These are phyloP conservation scores for Gallinago media DNA, from an alignment of 2,113 vertebrate species.

Conservation along the genomic window DNA sequence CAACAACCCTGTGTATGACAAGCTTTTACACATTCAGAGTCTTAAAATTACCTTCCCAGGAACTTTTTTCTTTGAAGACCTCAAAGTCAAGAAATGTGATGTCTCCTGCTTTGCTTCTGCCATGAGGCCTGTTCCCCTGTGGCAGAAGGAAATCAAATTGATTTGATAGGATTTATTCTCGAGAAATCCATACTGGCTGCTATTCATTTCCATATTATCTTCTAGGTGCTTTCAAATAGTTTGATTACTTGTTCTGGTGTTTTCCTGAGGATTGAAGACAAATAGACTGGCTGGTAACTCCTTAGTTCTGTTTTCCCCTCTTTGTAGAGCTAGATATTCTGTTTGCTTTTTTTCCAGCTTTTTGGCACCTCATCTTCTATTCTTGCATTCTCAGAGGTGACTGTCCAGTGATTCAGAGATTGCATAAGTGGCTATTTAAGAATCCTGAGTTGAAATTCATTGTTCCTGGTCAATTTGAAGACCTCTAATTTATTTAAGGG, in stretches of 20 bases:
- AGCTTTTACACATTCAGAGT: background rate
- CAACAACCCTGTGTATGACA: background rate
- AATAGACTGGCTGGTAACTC: background rate
- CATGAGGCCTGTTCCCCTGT: background rate
- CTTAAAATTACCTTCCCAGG: background rate
- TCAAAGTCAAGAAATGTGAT: background rate
- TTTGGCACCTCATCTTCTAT: background rate
- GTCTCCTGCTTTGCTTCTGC: constrained; percentile 5
- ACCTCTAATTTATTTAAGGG: background rate
- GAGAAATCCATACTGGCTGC: constrained; percentile 1
- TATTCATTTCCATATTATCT: constrained; percentile 30
- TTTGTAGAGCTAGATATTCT: background rate
- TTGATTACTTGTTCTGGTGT: constrained; percentile 6
- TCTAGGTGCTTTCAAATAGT: background rate
- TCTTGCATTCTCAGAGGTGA: background rate
- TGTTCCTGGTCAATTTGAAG: background rate
- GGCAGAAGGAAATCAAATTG: constrained; percentile 22
- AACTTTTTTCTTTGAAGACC: background rate
- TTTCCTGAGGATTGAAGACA: constrained; percentile 8
- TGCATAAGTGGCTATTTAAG: background rate
- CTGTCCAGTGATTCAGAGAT: background rate
- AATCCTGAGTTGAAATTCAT: background rate
- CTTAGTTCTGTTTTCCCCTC: background rate
- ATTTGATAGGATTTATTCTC: constrained; percentile 42
- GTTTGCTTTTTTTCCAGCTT: background rate